Evolutionary conservation across 2,888 invertebrate species (phyloP).

Genomic region (Hyposoter dolosus): DNA sequence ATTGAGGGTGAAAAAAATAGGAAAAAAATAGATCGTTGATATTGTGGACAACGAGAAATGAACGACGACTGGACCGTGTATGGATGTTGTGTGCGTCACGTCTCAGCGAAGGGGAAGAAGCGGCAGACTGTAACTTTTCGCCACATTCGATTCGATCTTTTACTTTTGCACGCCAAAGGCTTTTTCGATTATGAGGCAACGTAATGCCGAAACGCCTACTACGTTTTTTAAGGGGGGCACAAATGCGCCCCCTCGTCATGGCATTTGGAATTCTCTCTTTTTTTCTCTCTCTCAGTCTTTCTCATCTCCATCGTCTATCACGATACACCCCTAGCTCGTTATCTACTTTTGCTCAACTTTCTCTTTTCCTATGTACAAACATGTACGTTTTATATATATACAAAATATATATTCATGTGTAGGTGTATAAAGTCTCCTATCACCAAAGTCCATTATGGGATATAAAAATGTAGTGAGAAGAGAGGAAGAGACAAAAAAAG

Average conservation of each 20-base stretch:
- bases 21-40: conserved; percentile 20
- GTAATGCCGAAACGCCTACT: neutral
- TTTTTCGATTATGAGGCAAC: conserved; percentile 60
- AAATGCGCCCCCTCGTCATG: conserved; percentile 24
- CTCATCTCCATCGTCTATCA: neutral
- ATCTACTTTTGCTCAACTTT: conserved; percentile 37
- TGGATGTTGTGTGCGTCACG: conserved; percentile 48
- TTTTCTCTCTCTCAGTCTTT: neutral
- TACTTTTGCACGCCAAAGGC: conserved; percentile 45
- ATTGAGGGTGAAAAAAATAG: neutral
- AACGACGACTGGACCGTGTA: conserved; percentile 25
- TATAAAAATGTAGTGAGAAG: conserved; percentile 51
- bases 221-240: conserved; percentile 27
- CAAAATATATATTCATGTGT: neutral
- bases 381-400: neutral
- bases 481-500: neutral
- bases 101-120: conserved; percentile 21
- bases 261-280: conserved; percentile 6
- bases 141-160: conserved; percentile 56
- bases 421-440: conserved; percentile 17
- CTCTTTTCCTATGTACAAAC: neutral
- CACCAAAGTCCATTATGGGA: conserved; percentile 54
- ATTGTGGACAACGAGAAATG: conserved; percentile 40
- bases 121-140: conserved; percentile 22
- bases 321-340: conserved; percentile 34